Percentiles rank a stretch among this genome's conserved stretches.
These are phyloP conservation scores for Pimpla rufipes DNA, from an alignment of 2,888 invertebrate genomes.

Conservation along the genomic window DNA sequence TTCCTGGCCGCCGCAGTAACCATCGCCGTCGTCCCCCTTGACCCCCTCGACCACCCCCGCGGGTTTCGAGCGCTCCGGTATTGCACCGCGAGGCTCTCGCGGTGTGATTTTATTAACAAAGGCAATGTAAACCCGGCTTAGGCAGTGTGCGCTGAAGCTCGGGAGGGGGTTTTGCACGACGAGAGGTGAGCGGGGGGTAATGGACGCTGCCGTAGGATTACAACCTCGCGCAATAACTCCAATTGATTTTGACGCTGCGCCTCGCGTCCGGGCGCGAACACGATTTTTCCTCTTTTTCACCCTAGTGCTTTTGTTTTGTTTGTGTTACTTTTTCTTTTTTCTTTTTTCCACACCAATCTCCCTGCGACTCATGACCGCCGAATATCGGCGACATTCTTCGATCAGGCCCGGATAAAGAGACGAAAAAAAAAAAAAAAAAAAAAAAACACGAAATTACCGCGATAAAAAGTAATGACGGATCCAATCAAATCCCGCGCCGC, in stretches of 20 bases:
- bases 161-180: too few relatives aligned
- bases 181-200: slow-evolving; percentile 62
- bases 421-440: too few relatives aligned
- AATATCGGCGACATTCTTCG: slow-evolving; percentile 50
- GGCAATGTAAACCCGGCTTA: slow-evolving; percentile 75
- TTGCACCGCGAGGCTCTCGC: slow-evolving; percentile 69
- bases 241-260: slow-evolving; percentile 75
- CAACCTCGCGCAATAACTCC: slow-evolving; percentile 77
- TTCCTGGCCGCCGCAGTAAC: slow-evolving; percentile 46
- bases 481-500: slow-evolving; percentile 16
- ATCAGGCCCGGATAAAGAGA: too few relatives aligned
- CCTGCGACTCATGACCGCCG: slow-evolving; percentile 39
- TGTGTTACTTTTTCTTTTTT: neutral
- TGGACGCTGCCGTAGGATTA: slow-evolving; percentile 74
- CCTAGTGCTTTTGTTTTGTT: too few relatives aligned
- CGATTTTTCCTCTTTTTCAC: slow-evolving; percentile 34
- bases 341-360: slow-evolving; percentile 6
- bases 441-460: neutral
- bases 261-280: slow-evolving; percentile 31
- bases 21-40: slow-evolving; percentile 29
- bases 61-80: slow-evolving; percentile 53
- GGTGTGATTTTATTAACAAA: slow-evolving; percentile 80
- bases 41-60: slow-evolving; percentile 29
- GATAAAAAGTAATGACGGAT: slow-evolving; percentile 25
- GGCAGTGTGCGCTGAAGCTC: slow-evolving; percentile 42